Evolutionary conservation across 2,888 invertebrate genomes (phyloP), one percentile per base, ranked within the genome.

Genomic region (Pardosa pseudoannulata): DNA sequence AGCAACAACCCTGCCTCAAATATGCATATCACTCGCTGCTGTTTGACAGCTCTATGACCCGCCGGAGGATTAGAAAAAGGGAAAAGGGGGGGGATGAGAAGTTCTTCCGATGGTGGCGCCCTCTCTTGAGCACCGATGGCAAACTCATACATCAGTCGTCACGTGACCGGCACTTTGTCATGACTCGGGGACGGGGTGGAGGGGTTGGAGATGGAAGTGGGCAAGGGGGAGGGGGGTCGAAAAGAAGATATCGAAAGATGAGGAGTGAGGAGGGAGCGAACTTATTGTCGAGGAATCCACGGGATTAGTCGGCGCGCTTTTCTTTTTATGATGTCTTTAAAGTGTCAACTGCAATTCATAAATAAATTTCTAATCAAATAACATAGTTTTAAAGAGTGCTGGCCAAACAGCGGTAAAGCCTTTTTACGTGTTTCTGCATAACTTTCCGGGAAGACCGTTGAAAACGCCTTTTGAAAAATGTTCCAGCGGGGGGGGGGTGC

Each of bases 341-440:
- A 87, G 87, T 87, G 87, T 87, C 87, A 87, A 87, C 81, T 81
- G 78, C 87, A 87, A 87, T 87, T 87, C 87, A 87, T 87, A 87
- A 87, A 87, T 87, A 87, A 87, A 87, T 87, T 87, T 82, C 82
- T 87, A 87, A 87, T 87, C 87, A 87, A 87, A 87, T 87, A 87
- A 87, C 87, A 87, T 82, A 82, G 87, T 87, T 87, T 87, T 87
- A 87, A 87, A 87, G 87, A 87, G 81, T 78, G 73, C 78, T 82
- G 81, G 79, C 81, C 82, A 82, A 82, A 82, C 87, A 82, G 81
- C 81, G 87, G 81, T 82, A 87, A 82, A 82, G 73, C 82, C 87
- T 87, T 87, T 87, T 87, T 87, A 87, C 87, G 87, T 87, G 87
- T 87, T 87, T 82, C 87, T 87, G 87, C 87, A 87, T 87, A 87